phyloP scores from a whole-genome alignment of 2,888 invertebrate genomes.

The Lamellibrachia satsuma region DNA sequence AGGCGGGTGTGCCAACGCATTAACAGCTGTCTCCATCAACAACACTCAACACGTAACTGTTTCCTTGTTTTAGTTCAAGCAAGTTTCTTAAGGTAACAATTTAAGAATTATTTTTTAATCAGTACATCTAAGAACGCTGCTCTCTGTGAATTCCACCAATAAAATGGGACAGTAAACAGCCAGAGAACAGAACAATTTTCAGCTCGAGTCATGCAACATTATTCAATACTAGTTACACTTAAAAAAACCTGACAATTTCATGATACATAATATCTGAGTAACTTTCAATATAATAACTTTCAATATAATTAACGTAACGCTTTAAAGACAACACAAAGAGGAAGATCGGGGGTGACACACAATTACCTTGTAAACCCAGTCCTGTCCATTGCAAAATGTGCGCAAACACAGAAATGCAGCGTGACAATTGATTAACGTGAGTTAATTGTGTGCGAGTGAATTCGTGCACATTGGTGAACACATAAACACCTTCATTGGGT shows the following conservation, averaged over 20 bases:
- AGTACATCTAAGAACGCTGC: neutral
- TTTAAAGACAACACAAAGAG: neutral
- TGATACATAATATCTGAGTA: too few relatives aligned
- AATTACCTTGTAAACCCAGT: conserved; percentile 17
- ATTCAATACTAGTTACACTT: neutral
- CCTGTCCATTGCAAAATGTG: conserved; percentile 11
- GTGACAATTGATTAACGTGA: conserved; percentile 6
- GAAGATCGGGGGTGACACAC: neutral
- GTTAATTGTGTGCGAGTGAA: neutral
- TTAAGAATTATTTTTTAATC: neutral
- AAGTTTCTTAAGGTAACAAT: neutral
- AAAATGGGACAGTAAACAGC: neutral
- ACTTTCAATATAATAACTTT: neutral
- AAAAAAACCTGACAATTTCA: too few relatives aligned
- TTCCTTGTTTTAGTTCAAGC: neutral
- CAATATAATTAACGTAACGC: neutral
- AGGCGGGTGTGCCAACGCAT: neutral
- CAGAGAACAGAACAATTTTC: neutral
- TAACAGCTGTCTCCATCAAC: neutral
- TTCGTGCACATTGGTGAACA: neutral
- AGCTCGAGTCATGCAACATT: neutral
- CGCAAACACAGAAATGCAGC: neutral
- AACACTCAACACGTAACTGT: neutral
- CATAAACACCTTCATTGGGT: neutral
- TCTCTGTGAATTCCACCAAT: neutral